Percentiles rank a stretch among this genome's conserved stretches.
Evolutionary conservation across 1,140 invertebrate genomes (phyloP).

Genomic region (Papilio aristodemus): DNA sequence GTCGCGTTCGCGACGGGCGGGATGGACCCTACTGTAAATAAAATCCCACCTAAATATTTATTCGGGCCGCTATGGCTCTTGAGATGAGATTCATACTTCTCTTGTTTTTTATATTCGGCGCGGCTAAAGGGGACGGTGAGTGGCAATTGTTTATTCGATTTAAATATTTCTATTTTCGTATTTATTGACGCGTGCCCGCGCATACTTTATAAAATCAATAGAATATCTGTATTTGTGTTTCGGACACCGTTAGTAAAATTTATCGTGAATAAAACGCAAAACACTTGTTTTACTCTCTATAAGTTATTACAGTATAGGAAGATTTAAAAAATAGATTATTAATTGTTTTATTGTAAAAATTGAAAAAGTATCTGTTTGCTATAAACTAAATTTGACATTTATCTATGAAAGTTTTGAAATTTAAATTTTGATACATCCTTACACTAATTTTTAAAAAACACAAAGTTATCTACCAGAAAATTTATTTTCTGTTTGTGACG

Average conservation of each 20-base stretch:
- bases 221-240: background rate
- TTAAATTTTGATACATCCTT: no score
- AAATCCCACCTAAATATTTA: conserved; percentile 60
- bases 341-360: background rate
- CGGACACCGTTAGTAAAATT: background rate
- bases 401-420: no score
- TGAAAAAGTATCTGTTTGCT: no score
- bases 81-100: conserved; percentile 61
- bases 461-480: no score
- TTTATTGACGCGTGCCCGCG: conserved; percentile 47
- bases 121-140: conserved; percentile 63
- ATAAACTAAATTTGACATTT: no score
- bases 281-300: no score
- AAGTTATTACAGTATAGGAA: no score
- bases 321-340: no score
- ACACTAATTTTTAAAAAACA: no score
- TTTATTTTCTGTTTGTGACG: no score
- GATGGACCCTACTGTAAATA: conserved; percentile 72
- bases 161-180: conserved; percentile 49
- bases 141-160: conserved; percentile 57
- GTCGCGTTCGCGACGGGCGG: conserved; percentile 49
- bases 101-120: conserved; percentile 63
- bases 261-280: background rate
- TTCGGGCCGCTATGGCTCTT: conserved; percentile 69
- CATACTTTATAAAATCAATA: conserved; percentile 42